Evolutionary conservation across 2,888 invertebrate species (phyloP).

Genomic region (Sphaeridia pumilis): DNA sequence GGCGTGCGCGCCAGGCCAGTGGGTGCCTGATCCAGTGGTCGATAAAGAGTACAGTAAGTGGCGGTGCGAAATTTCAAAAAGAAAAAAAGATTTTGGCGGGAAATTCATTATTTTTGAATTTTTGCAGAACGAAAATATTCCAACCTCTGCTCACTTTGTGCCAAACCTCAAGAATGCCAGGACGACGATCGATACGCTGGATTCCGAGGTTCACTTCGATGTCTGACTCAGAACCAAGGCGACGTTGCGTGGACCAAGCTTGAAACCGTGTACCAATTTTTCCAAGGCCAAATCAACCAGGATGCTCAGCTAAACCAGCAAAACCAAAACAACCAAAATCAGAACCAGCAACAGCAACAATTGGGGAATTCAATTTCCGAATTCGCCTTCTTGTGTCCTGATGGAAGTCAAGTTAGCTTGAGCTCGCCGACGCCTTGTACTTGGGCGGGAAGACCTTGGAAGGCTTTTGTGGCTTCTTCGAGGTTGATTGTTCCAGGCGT

Average conservation of each 20-base stretch:
- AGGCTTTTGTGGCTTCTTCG: slow-evolving; percentile 36
- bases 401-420: slow-evolving; percentile 58
- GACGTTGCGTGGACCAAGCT: slow-evolving; percentile 79
- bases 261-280: slow-evolving; percentile 49
- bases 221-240: slow-evolving; percentile 66
- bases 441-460: slow-evolving; percentile 81
- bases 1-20: slow-evolving; percentile 75
- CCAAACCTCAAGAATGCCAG: slow-evolving; percentile 61
- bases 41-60: slow-evolving; percentile 58
- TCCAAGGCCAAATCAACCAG: slow-evolving; percentile 21
- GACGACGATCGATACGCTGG: slow-evolving; percentile 75
- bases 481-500: slow-evolving; percentile 22
- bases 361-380: slow-evolving; percentile 38
- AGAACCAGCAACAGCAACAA: not conserved
- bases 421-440: slow-evolving; percentile 54
- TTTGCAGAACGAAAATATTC: slow-evolving; percentile 57
- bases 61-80: not conserved
- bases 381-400: slow-evolving; percentile 65
- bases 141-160: slow-evolving; percentile 66
- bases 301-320: not conserved
- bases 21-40: slow-evolving; percentile 63
- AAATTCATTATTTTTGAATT: too few relatives aligned
- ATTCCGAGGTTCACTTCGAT: slow-evolving; percentile 63
- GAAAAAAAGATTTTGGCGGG: too few relatives aligned
- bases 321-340: not conserved